Evolutionary conservation across 2,113 vertebrate species (phyloP).

Genomic region (Kobus ellipsiprymnus): DNA sequence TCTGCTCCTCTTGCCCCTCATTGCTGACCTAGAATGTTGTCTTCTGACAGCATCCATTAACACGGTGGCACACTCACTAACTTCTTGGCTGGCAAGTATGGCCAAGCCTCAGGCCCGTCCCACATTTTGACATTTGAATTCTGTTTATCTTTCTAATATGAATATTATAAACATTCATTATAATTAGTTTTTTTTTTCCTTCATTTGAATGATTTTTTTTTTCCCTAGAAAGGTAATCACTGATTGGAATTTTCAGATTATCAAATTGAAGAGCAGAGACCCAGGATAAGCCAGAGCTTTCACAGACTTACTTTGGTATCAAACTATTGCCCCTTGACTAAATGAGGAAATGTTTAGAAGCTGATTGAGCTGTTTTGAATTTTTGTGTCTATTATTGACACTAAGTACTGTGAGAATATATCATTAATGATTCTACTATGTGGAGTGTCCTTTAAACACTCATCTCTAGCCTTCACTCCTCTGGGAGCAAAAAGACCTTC

Average conservation of each 20-base stretch:
- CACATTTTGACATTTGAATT: background rate
- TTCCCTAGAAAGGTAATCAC: background rate
- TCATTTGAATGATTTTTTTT: background rate
- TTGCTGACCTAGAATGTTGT: background rate
- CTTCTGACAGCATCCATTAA: background rate
- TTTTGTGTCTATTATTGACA: background rate
- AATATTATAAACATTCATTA: background rate
- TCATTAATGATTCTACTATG: background rate
- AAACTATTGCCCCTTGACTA: background rate
- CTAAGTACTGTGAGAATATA: background rate
- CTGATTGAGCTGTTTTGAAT: background rate
- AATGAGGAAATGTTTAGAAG: background rate
- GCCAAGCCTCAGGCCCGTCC: background rate
- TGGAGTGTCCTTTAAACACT: background rate
- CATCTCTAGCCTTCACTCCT: background rate
- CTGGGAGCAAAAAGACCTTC: background rate
- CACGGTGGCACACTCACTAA: fast-evolving
- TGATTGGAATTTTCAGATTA: background rate
- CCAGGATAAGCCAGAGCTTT: background rate
- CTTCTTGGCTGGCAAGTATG: background rate
- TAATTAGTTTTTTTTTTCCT: background rate
- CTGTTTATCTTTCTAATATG: background rate
- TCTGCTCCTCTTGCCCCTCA: background rate
- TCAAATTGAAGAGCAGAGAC: background rate
- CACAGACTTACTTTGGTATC: background rate